Conservation (phyloP, 2,888 invertebrate genomes). For the Geophilus truncorum region DNA sequence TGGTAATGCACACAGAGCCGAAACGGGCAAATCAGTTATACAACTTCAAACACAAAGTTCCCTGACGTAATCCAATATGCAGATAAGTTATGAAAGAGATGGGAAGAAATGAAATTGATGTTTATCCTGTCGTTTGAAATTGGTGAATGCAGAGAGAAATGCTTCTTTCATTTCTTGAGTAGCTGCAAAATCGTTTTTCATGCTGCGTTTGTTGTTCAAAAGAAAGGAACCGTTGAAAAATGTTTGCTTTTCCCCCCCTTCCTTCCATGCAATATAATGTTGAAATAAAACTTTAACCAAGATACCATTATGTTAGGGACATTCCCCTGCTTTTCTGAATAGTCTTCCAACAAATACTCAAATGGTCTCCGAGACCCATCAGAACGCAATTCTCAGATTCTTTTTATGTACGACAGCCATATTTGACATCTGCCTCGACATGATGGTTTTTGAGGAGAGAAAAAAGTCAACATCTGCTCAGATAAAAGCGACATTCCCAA, state of each 20-base stretch:
- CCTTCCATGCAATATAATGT: background rate
- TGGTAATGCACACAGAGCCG: background rate
- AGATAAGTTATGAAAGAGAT: background rate
- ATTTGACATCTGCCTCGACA: conserved; percentile 25
- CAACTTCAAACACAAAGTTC: background rate
- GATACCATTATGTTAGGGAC: conserved; percentile 3
- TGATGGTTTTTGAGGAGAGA: background rate
- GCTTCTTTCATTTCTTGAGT: background rate
- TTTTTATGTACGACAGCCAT: background rate
- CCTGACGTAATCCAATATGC: background rate
- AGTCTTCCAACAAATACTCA: background rate
- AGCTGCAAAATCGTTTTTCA: conserved; percentile 20
- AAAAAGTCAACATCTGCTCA: conserved; percentile 9
- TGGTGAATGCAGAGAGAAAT: background rate
- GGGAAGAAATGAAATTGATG: background rate
- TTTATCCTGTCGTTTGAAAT: background rate
- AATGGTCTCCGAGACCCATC: background rate
- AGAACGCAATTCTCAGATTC: conserved; percentile 1
- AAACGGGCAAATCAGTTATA: background rate
- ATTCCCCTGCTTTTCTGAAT: background rate
- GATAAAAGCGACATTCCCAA: background rate
- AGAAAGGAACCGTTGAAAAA: background rate
- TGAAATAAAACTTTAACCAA: conserved; percentile 6
- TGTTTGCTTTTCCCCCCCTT: background rate
- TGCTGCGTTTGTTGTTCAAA: background rate